Evolutionary conservation across 92 coral and sea anemone species (phyloP).

Genomic region (Parazoanthus darwini): DNA sequence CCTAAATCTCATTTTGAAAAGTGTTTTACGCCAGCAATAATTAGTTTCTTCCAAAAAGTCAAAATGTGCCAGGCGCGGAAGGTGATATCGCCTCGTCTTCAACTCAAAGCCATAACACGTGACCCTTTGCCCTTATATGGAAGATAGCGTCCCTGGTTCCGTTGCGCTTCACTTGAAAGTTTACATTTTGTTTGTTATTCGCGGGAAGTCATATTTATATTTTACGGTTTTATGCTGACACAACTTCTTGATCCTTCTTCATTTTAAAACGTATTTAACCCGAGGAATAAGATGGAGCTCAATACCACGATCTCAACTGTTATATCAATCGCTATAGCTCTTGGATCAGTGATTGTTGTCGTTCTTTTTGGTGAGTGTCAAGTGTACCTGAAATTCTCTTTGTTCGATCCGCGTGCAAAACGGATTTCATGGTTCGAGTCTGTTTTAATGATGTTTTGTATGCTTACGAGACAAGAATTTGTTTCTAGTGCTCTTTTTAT

Average conservation of each 20-base stretch:
- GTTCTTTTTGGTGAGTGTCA: slow-evolving; percentile 83
- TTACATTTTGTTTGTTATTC: slow-evolving; percentile 28
- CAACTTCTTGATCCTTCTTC: slow-evolving; percentile 3
- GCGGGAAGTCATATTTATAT: slow-evolving; percentile 2
- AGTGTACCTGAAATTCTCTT: not conserved
- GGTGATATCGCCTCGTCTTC: slow-evolving; percentile 17
- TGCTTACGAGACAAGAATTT: not conserved
- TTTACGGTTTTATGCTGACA: not conserved
- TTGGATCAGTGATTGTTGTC: slow-evolving; percentile 70
- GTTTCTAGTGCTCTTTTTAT: not conserved
- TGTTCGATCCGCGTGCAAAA: slow-evolving; percentile 5
- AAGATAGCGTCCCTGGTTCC: slow-evolving; percentile 49
- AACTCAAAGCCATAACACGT: slow-evolving; percentile 1
- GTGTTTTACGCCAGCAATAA: not conserved
- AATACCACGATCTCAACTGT: slow-evolving; percentile 60
- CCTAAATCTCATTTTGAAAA: slow-evolving; percentile 84
- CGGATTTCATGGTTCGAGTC: slow-evolving; percentile 6
- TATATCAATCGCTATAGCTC: slow-evolving; percentile 63
- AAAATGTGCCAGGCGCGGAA: slow-evolving; percentile 44
- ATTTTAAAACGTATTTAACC: not conserved
- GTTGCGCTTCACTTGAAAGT: slow-evolving; percentile 18
- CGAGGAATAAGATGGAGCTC: slow-evolving; percentile 37
- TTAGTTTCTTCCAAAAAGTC: not conserved
- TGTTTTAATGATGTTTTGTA: not conserved
- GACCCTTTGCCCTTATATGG: slow-evolving; percentile 36